phyloP scores from a whole-genome alignment of 2,888 invertebrate species.

The Tuberolachnus salignus region DNA sequence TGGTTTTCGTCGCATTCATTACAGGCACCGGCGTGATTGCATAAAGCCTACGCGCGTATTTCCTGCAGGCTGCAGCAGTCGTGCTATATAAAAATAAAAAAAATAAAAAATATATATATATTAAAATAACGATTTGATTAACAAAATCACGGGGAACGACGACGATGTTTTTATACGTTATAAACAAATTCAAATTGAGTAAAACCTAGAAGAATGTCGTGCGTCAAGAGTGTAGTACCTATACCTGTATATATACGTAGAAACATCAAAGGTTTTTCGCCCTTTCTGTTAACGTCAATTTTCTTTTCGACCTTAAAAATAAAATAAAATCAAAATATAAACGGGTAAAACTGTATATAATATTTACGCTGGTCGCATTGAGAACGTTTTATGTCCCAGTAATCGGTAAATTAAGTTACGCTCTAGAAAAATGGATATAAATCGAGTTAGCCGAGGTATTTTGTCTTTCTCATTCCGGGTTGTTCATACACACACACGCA shows the following conservation, averaged over 20 bases:
- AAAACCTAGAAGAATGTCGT: slow-evolving; percentile 20
- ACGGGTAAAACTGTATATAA: slow-evolving; percentile 40
- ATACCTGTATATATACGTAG: not conserved
- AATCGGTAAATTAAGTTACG: slow-evolving; percentile 55
- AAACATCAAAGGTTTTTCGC: slow-evolving; percentile 44
- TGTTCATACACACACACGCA: slow-evolving; percentile 17
- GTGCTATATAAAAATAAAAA: not conserved
- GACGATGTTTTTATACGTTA: slow-evolving; percentile 8
- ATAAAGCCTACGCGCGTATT: not conserved
- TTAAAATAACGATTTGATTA: slow-evolving; percentile 36
- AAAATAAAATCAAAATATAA: slow-evolving; percentile 22
- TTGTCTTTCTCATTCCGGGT: slow-evolving; percentile 46
- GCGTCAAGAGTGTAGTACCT: not conserved
- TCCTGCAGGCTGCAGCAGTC: not conserved
- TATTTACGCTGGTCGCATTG: slow-evolving; percentile 53
- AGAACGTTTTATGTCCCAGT: slow-evolving; percentile 47
- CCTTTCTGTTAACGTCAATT: slow-evolving; percentile 46
- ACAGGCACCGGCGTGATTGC: not conserved
- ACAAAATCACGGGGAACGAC: slow-evolving; percentile 28
- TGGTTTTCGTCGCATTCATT: not conserved
- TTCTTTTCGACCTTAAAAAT: slow-evolving; percentile 14
- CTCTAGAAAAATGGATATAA: slow-evolving; percentile 56
- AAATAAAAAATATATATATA: no score
- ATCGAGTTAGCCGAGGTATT: slow-evolving; percentile 52
- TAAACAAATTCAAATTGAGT: slow-evolving; percentile 38